Evolutionary conservation across 2,113 vertebrate species (phyloP).

Genomic region (Cheilinus undulatus): DNA sequence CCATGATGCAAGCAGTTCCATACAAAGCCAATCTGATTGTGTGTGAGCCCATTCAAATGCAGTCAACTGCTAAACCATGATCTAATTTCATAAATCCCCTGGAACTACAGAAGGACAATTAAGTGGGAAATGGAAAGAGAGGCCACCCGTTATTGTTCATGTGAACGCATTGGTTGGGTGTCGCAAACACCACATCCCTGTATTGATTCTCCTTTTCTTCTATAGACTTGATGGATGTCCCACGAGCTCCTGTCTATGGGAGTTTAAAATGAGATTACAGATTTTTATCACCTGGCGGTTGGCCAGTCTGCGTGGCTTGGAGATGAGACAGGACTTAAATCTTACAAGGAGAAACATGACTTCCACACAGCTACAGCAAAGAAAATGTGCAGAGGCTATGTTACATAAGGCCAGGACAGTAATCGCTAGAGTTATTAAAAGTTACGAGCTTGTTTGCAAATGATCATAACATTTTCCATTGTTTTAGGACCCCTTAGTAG

Average conservation of each 20-base stretch:
- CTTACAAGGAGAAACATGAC: conserved; percentile 63
- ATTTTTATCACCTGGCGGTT: conserved; percentile 77
- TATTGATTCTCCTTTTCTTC: conserved; percentile 75
- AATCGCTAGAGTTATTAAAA: conserved; percentile 11
- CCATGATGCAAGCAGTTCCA: conserved; percentile 29
- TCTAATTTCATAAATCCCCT: conserved; percentile 70
- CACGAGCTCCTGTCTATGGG: conserved; percentile 66
- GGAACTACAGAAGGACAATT: conserved; percentile 70
- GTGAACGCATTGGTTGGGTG: conserved; percentile 46
- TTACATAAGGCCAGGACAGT: not conserved
- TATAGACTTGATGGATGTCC: conserved; percentile 73
- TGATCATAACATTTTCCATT: conserved; percentile 8
- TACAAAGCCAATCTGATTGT: conserved; percentile 43
- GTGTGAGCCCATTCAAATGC: conserved; percentile 57
- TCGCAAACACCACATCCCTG: conserved; percentile 55
- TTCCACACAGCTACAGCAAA: conserved; percentile 31
- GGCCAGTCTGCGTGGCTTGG: conserved; percentile 57
- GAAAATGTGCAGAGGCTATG: conserved; percentile 1
- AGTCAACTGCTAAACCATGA: conserved; percentile 53
- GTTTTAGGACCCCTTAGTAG: not conserved
- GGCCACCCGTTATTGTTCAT: conserved; percentile 57
- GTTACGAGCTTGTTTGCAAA: conserved; percentile 24
- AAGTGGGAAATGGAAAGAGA: conserved; percentile 63
- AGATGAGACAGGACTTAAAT: conserved; percentile 70
- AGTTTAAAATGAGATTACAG: conserved; percentile 81